Conservation (phyloP, 2,113 vertebrate species). For the Corapipo altera region DNA sequence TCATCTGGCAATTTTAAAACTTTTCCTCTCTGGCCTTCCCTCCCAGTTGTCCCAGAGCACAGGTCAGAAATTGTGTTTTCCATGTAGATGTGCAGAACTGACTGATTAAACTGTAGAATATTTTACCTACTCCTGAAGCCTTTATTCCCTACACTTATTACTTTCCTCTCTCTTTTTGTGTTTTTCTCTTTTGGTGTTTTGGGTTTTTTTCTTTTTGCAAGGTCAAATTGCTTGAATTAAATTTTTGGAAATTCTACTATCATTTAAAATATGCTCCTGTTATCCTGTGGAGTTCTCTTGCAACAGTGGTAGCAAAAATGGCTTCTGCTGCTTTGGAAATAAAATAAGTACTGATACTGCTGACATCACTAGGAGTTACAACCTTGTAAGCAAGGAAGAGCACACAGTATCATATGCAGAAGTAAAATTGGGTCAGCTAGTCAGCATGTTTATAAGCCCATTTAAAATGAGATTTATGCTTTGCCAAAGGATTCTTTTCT, state of each 20-base stretch:
- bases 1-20: neutral
- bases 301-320: neutral
- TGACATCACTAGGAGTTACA: neutral
- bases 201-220: neutral
- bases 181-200: neutral
- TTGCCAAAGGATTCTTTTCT: neutral
- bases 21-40: neutral
- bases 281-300: neutral
- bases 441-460: neutral
- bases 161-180: neutral
- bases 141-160: neutral
- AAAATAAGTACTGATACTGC: neutral
- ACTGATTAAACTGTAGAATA: neutral
- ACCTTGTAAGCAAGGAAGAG: neutral
- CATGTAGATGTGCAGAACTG: neutral
- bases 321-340: neutral
- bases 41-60: neutral
- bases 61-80: neutral
- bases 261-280: neutral
- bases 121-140: neutral
- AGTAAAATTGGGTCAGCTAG: neutral
- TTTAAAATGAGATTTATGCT: neutral
- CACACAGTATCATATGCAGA: neutral
- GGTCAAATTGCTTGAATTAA: neutral
- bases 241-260: neutral